These are phyloP conservation scores for Helicoverpa armigera DNA, from an alignment of 1,140 invertebrate species.

Conservation along the genomic window DNA sequence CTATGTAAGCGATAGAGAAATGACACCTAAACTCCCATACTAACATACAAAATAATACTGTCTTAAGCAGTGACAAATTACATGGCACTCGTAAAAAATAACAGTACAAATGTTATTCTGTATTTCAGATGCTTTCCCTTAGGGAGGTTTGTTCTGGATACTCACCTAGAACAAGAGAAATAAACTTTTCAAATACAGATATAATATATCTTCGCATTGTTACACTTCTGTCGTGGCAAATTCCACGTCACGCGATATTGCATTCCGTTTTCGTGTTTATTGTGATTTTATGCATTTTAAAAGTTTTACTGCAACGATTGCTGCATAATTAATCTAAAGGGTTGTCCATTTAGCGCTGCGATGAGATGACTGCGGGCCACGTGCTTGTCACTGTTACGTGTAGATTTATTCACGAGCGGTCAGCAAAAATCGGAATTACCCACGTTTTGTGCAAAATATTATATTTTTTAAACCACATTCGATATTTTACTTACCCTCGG, in stretches of 20 bases:
- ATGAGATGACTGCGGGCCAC: neutral
- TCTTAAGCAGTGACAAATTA: too few relatives aligned
- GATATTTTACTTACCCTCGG: too few relatives aligned
- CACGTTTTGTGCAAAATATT: too few relatives aligned
- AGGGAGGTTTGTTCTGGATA: too few relatives aligned
- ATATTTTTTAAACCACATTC: too few relatives aligned
- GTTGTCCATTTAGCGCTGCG: neutral
- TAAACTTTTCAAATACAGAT: neutral
- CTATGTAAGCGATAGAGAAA: too few relatives aligned
- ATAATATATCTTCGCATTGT: constrained; percentile 14
- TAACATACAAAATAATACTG: too few relatives aligned
- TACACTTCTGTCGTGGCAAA: constrained; percentile 2
- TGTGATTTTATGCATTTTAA: constrained; percentile 20
- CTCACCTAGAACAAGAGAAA: neutral
- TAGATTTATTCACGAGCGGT: neutral
- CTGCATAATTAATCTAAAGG: constrained; percentile 4
- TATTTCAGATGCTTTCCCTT: too few relatives aligned
- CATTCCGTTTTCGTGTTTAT: neutral
- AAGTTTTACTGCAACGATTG: constrained; percentile 13
- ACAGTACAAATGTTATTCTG: too few relatives aligned
- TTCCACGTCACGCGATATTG: constrained; percentile 17
- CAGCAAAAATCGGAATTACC: too few relatives aligned
- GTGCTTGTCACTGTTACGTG: neutral
- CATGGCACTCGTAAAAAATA: too few relatives aligned
- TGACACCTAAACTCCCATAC: too few relatives aligned